Conservation (phyloP, 2,888 invertebrate genomes). For the Folsomia candida region DNA sequence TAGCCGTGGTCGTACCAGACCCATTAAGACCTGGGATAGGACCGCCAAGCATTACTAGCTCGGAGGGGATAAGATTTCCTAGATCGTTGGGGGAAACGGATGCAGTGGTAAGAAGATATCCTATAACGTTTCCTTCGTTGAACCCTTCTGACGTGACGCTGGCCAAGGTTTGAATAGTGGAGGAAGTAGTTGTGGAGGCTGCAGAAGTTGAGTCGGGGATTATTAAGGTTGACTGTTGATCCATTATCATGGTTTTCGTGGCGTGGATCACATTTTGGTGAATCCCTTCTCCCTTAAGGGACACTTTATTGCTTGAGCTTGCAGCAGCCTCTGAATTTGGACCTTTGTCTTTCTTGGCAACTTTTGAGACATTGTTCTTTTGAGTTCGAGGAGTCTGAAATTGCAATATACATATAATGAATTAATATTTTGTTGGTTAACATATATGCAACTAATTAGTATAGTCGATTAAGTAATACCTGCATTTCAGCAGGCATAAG, state of each 20-base stretch:
- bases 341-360: constrained; percentile 3
- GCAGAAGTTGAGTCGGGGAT: constrained; percentile 23
- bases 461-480: constrained; percentile 27
- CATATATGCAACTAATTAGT: background rate
- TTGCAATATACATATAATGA: constrained; percentile 6
- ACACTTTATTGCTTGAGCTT: background rate
- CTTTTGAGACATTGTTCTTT: constrained; percentile 46
- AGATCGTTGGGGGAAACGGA: constrained; percentile 34
- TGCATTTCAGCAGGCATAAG: constrained; percentile 50
- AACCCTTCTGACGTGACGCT: constrained; percentile 21
- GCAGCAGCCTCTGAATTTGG: constrained; percentile 9
- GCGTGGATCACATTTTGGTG: background rate
- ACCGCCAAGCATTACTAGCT: constrained; percentile 32
- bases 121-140: constrained; percentile 42
- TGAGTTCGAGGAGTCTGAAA: constrained; percentile 45
- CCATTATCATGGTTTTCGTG: background rate
- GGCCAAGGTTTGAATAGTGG: constrained; percentile 27
- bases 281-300: background rate
- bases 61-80: constrained; percentile 33
- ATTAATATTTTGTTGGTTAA: background rate
- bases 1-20: background rate
- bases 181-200: constrained; percentile 13
- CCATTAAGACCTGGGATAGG: constrained; percentile 30
- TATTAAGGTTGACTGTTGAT: background rate
- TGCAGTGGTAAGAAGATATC: constrained; percentile 40